Evolutionary conservation across 2,113 vertebrate genomes (phyloP).

Genomic region (Sardina pilchardus): DNA sequence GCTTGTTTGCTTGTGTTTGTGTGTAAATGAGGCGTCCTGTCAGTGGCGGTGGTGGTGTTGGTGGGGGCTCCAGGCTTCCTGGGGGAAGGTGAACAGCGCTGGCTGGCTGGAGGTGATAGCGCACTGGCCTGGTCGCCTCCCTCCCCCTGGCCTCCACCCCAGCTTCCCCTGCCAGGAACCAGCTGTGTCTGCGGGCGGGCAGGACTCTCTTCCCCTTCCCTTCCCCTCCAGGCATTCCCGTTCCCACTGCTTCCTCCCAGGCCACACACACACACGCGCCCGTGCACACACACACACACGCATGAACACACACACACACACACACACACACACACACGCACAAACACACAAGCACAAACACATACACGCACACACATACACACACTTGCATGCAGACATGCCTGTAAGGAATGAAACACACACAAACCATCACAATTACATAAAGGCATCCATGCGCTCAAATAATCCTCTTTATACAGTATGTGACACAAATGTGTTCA

Average conservation of each 20-base stretch:
- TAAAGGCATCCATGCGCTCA: constrained; percentile 41
- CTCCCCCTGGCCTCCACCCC: constrained; percentile 68
- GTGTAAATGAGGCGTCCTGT: constrained; percentile 37
- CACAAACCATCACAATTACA: neutral
- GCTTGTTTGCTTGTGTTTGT: constrained; percentile 34
- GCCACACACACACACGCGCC: neutral
- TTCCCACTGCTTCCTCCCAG: constrained; percentile 73
- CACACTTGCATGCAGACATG: constrained; percentile 33
- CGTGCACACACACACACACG: constrained; percentile 11
- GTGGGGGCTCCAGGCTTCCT: constrained; percentile 50
- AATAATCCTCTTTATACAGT: neutral
- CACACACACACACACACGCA: constrained; percentile 28
- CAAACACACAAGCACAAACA: neutral
- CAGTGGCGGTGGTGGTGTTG: constrained; percentile 17
- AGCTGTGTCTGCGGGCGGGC: constrained; percentile 77
- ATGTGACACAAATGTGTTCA: constrained; percentile 34
- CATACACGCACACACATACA: constrained; percentile 33
- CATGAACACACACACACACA: constrained; percentile 33
- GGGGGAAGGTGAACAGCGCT: constrained; percentile 73
- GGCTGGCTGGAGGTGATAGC: constrained; percentile 74
- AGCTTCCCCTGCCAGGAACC: constrained; percentile 86
- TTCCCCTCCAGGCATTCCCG: constrained; percentile 62
- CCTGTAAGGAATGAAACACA: neutral
- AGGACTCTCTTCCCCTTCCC: constrained; percentile 55
- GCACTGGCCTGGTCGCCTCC: constrained; percentile 37